Evolutionary conservation across 2,113 vertebrate species (phyloP), one percentile per base, ranked within the genome.

Genomic region (Prolemur simus): DNA sequence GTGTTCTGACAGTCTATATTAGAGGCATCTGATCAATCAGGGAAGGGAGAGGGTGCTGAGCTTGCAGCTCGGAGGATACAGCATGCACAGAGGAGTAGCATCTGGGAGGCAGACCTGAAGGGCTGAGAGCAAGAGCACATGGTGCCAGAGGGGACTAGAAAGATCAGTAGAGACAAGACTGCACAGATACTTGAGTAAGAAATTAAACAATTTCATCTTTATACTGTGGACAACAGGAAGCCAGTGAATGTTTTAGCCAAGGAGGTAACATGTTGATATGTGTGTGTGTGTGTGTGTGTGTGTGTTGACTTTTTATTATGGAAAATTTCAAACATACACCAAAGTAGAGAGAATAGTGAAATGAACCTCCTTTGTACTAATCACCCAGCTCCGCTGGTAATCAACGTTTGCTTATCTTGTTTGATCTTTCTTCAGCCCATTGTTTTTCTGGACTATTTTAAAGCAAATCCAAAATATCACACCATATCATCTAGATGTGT

Each of bases 391-490:
- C 78, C 17, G 84, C 3, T 13, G 23, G 54, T 27, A 71, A 93
- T 66, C 45, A 89, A 47, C 13, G 77, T 60, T 74, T 52, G 13
- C 45, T 37, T 89, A 3, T 77, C 49, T 92, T 68, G 3, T 83
- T 86, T 92, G 15, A 73, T 89, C 73, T 92, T 66, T 74, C 71
- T 71, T 68, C 64, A 73, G n/a, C 45, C 15, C n/a, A 25, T 66
- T 77, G 34, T 63, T 64, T 74, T 89, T 88, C 47, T 87, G 80
- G 9, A 86, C 71, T 81, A 83, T 63, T 78, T 96, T 93, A 77
- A 95, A 96, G 47, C 82, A 80, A 86, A 87, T 42, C 27, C 37
- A 42, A 58, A 54, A 91, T 47, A 87, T 64, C 23, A 80, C 21
- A 73, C 6, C 14, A 47, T 91, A 89, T 95, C 32, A 60, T 68